Conservation (phyloP, 2,888 invertebrate species). For the Brachyptera putata region DNA sequence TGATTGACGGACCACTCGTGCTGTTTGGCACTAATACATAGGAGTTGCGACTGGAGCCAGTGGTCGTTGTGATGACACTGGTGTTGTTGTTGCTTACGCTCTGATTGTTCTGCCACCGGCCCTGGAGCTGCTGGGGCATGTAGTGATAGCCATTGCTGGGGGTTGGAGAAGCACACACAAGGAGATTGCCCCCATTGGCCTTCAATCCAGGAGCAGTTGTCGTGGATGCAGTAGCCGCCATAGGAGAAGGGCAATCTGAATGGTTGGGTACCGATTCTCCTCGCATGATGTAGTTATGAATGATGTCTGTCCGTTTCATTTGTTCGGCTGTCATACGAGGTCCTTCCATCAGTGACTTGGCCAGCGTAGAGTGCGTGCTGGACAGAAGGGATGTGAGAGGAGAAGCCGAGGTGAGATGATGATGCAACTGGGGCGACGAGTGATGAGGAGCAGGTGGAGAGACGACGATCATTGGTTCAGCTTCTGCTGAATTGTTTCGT, state of each 20-base stretch:
- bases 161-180: conserved; percentile 30
- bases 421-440: conserved; percentile 45
- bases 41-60: conserved; percentile 38
- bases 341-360: conserved; percentile 88
- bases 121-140: conserved; percentile 37
- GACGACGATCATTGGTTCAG: conserved; percentile 57
- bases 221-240: conserved; percentile 52
- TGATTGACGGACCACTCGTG: conserved; percentile 15
- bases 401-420: conserved; percentile 48
- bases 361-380: conserved; percentile 84
- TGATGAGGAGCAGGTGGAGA: conserved; percentile 32
- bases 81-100: conserved; percentile 44
- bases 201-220: conserved; percentile 41
- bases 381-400: conserved; percentile 59
- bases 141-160: conserved; percentile 36
- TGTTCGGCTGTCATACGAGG: conserved; percentile 91
- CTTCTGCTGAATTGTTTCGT: conserved; percentile 70
- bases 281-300: conserved; percentile 88
- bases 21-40: conserved; percentile 27
- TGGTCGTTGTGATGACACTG: conserved; percentile 61
- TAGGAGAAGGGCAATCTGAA: conserved; percentile 44
- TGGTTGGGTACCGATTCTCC: conserved; percentile 51
- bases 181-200: conserved; percentile 38
- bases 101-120: conserved; percentile 22
- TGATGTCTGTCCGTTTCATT: conserved; percentile 85